Base-by-base conservation (phyloP, 2,797 vertebrate species). In the Salarias fasciatus region DNA sequence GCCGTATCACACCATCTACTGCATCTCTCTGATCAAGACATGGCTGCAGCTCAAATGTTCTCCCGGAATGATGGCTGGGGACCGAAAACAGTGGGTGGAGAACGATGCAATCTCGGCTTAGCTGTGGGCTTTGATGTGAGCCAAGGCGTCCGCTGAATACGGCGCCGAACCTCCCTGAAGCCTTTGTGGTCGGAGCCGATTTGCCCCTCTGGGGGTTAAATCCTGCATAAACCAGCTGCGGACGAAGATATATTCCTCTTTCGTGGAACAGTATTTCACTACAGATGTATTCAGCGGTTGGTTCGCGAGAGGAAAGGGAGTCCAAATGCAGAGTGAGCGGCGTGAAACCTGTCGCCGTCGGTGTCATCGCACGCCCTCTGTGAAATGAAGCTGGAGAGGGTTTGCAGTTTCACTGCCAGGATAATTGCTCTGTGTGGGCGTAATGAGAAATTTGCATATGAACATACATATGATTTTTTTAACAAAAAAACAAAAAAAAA, bases 11-110 rank as follows among this genome's bases (percentile, higher is more conserved):
- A 71, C 56, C 4, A 82, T 72, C 74, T 63, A 75, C 64, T 65
- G 61, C 78, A 74, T 75, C 75, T 66, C 75, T 83, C 58, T 82
- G 83, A 90, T 86, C 75, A 80, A 80, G 73, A 88, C 69, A 42
- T 70, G 65, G 69, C 82, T 59, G 44, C 51, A 15, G 55, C 74
- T 75, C 73, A 73, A 81, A 73, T 42, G 48, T 55, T 62, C 42
- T 35, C 41, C 28, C 43, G 24, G 65, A 61, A 60, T 59, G 69
- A 81, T 55, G 50, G 45, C 63, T n/a, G 52, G 73, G 60, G 70
- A 82, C 69, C 42, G 65, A 63, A n/a, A 74, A 66, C 63, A 60
- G 68, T 65, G 75, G 79, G 76, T 10, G 81, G 76, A 72, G 62
- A 56, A 43, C 64, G 77, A 80, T 83, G 59, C 72, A 51, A 69